These are phyloP conservation scores for Lepidocyrtoides sp. DNA, from an alignment of 2,888 invertebrate species.

Conservation along the genomic window DNA sequence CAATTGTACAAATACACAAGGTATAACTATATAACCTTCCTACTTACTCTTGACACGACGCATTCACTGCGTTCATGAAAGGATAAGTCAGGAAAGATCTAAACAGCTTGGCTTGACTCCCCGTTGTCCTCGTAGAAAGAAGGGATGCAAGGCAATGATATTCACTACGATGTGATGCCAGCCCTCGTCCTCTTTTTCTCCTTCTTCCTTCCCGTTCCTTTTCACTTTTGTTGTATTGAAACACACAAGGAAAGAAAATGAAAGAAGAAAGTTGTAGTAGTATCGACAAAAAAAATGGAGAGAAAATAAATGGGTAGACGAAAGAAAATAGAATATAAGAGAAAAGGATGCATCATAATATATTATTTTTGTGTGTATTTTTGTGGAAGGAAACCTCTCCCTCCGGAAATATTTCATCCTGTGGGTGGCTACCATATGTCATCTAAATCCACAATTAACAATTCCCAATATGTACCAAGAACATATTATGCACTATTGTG, in stretches of 20 bases:
- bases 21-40: too few relatives aligned
- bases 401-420: conserved; percentile 75
- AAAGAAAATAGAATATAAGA: not conserved
- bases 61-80: not conserved
- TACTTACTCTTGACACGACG: too few relatives aligned
- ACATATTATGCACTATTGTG: not conserved
- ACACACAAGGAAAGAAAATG: not conserved
- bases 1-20: not conserved
- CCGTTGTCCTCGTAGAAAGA: not conserved
- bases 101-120: conserved; percentile 22
- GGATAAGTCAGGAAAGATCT: conserved; percentile 26
- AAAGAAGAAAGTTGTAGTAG: not conserved
- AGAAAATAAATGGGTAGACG: conserved; percentile 54
- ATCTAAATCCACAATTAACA: conserved; percentile 73
- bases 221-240: not conserved
- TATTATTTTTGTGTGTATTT: conserved; percentile 24
- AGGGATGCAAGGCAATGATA: conserved; percentile 56
- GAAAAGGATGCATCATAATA: conserved; percentile 33
- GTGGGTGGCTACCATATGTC: conserved; percentile 73
- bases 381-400: conserved; percentile 36
- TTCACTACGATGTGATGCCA: not conserved
- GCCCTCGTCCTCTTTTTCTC: too few relatives aligned
- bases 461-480: conserved; percentile 24
- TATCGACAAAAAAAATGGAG: conserved; percentile 22
- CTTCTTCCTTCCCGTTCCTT: not conserved